Evolutionary conservation across 2,113 vertebrate species (phyloP), one percentile per base, ranked within the genome.

Genomic region (Microcebus griseorufus): DNA sequence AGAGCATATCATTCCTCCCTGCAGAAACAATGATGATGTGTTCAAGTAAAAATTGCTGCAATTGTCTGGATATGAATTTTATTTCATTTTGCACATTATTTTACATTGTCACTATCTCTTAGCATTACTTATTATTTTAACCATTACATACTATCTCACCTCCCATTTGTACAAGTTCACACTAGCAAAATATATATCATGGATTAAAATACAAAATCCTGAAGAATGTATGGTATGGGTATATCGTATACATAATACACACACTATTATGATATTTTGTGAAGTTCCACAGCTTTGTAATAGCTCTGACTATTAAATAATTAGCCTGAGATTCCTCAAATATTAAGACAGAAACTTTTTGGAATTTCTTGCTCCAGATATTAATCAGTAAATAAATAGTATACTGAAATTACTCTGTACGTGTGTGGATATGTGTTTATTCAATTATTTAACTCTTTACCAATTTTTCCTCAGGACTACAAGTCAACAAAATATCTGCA

Each of bases 41-140:
- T 97, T 87, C 88, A 78, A 89, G 69, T 90, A 81, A 93, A 94
- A 92, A 80, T 55, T 75, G 32, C 14, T 70, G n/a, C 93, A 86
- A 79, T 88, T 9, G 37, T 73, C 6, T 81, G 67, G 23, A 82
- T 23, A 14, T 70, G 25, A 81, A 92, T 75, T 78, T 67, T 88
- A 13, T 27, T 53, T 93, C 17, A 58, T 58, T 91, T 91, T 72
- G 45, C 16, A 29, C 32, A 55, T 82, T 6, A 55, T 34, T 90
- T 96, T 90, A 14, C 27, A 69, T 42, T 87, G 64, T 73, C 16
- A 55, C 32, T 82, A 58, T 86, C 48, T 92, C 48, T 51, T 62
- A 64, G 11, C 42, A 27, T 69, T 4, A n/a, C 11, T 80, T 79
- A 7, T 11, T 94, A 11, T 39, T 83, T 94, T 80, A 58, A 0